Evolutionary conservation across 2,113 vertebrate genomes (phyloP), one percentile per base, ranked within the genome.

Genomic region (Gasterosteus aculeatus): DNA sequence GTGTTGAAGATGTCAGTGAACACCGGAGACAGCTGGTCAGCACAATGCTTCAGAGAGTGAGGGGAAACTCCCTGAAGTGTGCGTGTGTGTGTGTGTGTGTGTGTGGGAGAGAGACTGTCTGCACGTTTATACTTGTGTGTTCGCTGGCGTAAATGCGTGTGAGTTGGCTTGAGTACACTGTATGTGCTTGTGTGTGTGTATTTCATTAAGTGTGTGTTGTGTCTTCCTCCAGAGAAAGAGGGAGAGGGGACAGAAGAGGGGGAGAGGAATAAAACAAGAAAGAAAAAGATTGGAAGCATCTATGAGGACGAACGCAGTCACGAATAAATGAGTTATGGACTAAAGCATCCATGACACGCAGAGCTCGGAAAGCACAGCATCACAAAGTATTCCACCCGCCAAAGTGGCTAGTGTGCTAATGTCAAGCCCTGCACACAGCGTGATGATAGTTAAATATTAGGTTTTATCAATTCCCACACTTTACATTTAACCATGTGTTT

Each of bases 301-400:
- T 46, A 60, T 22, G 72, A 77, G 70, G 73, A 87, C 67, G 73
- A 61, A 80, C 18, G 51, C 76, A 78, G 44, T 67, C 68, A 46
- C 80, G 72, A 49, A 75, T 72, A 81, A 84, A 82, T 84, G 78
- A 82, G 73, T 82, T 19, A 85, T 91, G 91, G 88, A 91, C 91
- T 92, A 87, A 92, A 87, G 77, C 92, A 87, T 87, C 41, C 51
- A 59, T 61, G 80, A 69, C 75, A 51, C 5, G 59, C 49, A 31
- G 68, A 79, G 83, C 62, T 81, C 9, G 46, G 77, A 82, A 69
- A 26, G 78, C 66, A 70, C 53, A 38, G 44, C 66, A 38, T 59
- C 70, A 35, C 33, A 35, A 4, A 35, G 33, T 4, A 35, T 35
- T 35, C 33, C 33, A 35, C 33, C 33, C 33, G 33, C 33, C 33